Evolutionary conservation across 2,888 invertebrate species (phyloP).

Genomic region (Apodemia duryi): DNA sequence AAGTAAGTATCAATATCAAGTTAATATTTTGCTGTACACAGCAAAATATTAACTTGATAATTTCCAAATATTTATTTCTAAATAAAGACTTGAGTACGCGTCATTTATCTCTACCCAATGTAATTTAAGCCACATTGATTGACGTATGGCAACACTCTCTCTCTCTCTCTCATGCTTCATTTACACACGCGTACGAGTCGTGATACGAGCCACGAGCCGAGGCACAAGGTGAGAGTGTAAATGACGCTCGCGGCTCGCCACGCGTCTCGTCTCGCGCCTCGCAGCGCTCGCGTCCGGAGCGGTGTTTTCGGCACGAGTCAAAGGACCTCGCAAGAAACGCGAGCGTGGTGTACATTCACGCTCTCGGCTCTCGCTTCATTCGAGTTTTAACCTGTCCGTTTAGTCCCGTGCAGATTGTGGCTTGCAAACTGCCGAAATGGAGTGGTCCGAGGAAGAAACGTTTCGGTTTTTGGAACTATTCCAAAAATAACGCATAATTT

Average conservation of each 20-base stretch:
- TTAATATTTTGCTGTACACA: no score
- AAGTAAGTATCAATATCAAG: no score
- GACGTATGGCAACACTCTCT: no score
- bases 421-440: background rate
- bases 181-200: background rate
- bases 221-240: background rate
- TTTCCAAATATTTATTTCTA: no score
- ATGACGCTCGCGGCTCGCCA: background rate
- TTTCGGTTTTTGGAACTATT: background rate
- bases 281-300: constrained; percentile 11
- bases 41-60: no score
- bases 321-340: background rate
- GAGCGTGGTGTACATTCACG: background rate
- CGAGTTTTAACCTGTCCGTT: background rate
- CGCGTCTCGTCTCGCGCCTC: background rate
- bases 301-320: constrained; percentile 7
- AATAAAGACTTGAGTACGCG: no score
- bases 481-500: background rate
- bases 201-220: no score
- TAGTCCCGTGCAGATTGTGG: background rate
- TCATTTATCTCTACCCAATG: no score
- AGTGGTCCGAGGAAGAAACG: background rate
- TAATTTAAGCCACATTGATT: no score
- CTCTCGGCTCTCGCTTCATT: background rate
- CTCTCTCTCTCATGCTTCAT: background rate